Conservation (phyloP, 2,113 vertebrate genomes). For the Centropus unirufus region DNA sequence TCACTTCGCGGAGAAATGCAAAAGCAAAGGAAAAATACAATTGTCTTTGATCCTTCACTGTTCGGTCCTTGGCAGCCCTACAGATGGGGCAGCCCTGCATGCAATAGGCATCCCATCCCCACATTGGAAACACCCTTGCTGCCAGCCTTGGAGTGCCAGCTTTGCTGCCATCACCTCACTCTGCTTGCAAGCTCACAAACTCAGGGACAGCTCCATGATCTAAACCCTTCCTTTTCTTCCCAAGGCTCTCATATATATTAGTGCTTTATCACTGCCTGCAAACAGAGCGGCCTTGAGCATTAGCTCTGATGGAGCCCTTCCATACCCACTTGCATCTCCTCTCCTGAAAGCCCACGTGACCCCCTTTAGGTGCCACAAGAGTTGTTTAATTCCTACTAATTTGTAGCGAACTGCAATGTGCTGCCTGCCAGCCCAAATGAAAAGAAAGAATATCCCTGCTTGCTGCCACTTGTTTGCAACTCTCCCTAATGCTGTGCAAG, state of each 20-base stretch:
- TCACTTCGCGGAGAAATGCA: background rate
- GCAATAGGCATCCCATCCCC: background rate
- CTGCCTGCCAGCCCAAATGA: background rate
- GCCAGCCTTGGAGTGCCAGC: background rate
- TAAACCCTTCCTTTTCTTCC: background rate
- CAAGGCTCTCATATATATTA: background rate
- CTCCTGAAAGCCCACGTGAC: background rate
- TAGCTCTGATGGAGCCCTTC: background rate
- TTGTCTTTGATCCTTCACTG: background rate
- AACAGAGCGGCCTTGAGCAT: background rate
- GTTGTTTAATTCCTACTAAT: background rate
- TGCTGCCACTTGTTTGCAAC: background rate
- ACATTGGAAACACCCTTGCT: background rate
- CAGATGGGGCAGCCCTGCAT: background rate
- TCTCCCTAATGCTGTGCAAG: fast-evolving
- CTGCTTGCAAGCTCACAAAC: background rate
- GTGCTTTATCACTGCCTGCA: background rate
- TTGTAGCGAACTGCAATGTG: background rate
- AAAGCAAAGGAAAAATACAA: background rate
- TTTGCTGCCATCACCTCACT: background rate
- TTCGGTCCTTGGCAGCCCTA: fast-evolving
- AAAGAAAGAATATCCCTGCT: background rate
- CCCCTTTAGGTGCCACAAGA: background rate
- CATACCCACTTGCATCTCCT: background rate
- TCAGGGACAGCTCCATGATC: background rate